phyloP scores from a whole-genome alignment of 2,113 vertebrate genomes.

The Neolamprologus hecqui region DNA sequence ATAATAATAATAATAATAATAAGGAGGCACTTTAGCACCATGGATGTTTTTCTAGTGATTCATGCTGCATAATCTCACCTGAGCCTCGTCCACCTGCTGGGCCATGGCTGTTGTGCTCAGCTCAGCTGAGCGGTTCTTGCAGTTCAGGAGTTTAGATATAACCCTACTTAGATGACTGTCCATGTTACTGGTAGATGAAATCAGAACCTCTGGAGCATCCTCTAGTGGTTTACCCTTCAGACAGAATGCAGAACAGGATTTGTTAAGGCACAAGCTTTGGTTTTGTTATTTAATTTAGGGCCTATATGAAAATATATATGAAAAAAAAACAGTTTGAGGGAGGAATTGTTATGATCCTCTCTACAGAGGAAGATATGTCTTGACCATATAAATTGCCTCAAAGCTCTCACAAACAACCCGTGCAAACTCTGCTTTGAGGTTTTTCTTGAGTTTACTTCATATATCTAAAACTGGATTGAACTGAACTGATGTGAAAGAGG shows the following conservation, averaged over 20 bases:
- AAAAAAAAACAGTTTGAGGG: not conserved
- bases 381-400: not conserved
- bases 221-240: slow-evolving; percentile 29
- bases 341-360: not conserved
- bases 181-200: slow-evolving; percentile 22
- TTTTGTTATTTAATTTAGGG: not conserved
- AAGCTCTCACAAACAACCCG: not conserved
- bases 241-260: not conserved
- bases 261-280: not conserved
- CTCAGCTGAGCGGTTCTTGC: slow-evolving; percentile 73
- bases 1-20: not conserved
- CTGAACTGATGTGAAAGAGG: not conserved
- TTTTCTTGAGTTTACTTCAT: not conserved
- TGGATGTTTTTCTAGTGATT: not conserved
- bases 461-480: not conserved
- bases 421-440: not conserved
- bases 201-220: not conserved
- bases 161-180: slow-evolving; percentile 64
- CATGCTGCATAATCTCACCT: slow-evolving; percentile 68
- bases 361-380: not conserved
- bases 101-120: slow-evolving; percentile 74
- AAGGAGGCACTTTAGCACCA: not conserved
- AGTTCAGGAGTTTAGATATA: slow-evolving; percentile 69
- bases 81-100: slow-evolving; percentile 78
- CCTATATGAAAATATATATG: not conserved